These are phyloP conservation scores for Prosopocoilus inquinatus DNA, from an alignment of 2,888 invertebrate species.

Conservation along the genomic window DNA sequence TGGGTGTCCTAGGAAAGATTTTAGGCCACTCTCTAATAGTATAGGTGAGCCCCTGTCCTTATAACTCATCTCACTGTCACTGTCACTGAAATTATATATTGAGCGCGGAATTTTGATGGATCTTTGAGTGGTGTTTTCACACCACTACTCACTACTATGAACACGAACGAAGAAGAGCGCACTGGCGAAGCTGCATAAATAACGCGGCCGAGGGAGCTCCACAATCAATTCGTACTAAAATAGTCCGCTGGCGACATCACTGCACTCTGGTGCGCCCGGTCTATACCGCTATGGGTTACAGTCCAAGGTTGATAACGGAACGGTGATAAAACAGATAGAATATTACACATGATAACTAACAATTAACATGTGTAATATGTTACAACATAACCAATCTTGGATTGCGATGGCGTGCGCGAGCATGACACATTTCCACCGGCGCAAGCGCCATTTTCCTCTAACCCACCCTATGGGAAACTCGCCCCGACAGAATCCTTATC, in stretches of 20 bases:
- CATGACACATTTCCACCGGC: constrained; percentile 27
- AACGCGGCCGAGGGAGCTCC: constrained; percentile 33
- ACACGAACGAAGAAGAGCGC: constrained; percentile 26
- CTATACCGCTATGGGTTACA: constrained; percentile 44
- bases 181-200: constrained; percentile 38
- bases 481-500: background rate
- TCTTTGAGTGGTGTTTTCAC: constrained; percentile 30
- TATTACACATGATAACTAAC: constrained; percentile 40
- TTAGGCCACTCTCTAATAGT: constrained; percentile 83
- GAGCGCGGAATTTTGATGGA: constrained; percentile 52
- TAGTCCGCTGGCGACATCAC: constrained; percentile 47
- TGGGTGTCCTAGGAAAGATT: constrained; percentile 82
- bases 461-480: constrained; percentile 24
- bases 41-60: constrained; percentile 83
- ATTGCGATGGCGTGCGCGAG: constrained; percentile 25
- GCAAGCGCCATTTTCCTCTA: constrained; percentile 25
- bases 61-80: constrained; percentile 78
- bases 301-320: constrained; percentile 50
- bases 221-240: constrained; percentile 51
- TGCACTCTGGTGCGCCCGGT: constrained; percentile 45
- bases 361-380: constrained; percentile 37
- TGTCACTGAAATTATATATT: constrained; percentile 51
- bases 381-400: constrained; percentile 44
- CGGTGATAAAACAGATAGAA: constrained; percentile 37
- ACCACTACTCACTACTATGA: constrained; percentile 30